Percentiles rank a stretch among this genome's conserved stretches.
Evolutionary conservation across 2,797 vertebrate genomes (phyloP).

Genomic region (Gouania willdenowi): DNA sequence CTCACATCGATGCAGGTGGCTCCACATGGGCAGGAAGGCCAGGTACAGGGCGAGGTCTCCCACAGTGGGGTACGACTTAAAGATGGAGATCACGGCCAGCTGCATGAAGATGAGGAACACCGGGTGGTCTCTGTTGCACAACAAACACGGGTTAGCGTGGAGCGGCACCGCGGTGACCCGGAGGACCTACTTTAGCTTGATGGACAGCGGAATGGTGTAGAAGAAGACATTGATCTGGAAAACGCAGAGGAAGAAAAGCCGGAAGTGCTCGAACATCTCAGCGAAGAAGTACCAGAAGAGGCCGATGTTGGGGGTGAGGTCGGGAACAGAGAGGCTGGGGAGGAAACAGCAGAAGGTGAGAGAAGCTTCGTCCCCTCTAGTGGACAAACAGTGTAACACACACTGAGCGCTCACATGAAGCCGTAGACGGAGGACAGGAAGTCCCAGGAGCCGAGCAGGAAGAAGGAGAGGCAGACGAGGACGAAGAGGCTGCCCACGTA

Average conservation of each 20-base stretch:
- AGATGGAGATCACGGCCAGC: constrained; percentile 92
- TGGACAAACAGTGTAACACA: too few relatives aligned
- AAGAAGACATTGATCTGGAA: constrained; percentile 99
- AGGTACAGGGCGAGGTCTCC: constrained; percentile 93
- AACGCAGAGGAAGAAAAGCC: constrained; percentile 95
- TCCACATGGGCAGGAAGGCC: constrained; percentile 95
- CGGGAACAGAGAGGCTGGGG: constrained; percentile 90
- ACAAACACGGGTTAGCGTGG: not conserved
- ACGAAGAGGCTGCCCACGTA: constrained; percentile 90
- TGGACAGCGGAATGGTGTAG: constrained; percentile 93
- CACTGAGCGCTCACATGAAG: constrained; percentile 85
- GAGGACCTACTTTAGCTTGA: constrained; percentile 98
- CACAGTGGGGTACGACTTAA: constrained; percentile 96
- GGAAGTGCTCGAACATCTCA: constrained; percentile 99
- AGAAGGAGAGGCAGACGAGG: constrained; percentile 90
- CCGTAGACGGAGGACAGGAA: constrained; percentile 93
- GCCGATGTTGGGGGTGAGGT: constrained; percentile 96
- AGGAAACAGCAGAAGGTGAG: not conserved
- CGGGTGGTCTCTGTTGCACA: constrained; percentile 85
- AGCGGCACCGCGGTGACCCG: too few relatives aligned
- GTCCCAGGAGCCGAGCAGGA: constrained; percentile 95
- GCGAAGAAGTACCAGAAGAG: constrained; percentile 99
- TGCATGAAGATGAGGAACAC: constrained; percentile 97
- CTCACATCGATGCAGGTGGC: constrained; percentile 94
- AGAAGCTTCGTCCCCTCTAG: too few relatives aligned